Evolutionary conservation across 2,888 invertebrate genomes (phyloP).

Genomic region (Gortyna flavago): DNA sequence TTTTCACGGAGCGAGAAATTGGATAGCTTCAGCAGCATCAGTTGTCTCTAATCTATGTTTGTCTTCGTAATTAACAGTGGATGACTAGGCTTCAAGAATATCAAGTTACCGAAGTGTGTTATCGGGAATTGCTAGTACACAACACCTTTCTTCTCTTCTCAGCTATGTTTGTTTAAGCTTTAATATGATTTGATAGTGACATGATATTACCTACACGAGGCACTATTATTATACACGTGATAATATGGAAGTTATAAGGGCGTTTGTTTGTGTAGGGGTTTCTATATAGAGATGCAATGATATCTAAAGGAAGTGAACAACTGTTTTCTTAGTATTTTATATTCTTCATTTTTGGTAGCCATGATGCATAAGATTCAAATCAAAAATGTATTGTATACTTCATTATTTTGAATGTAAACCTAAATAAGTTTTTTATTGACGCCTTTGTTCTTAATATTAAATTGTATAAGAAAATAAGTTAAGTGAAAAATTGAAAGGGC

Average conservation of each 20-base stretch:
- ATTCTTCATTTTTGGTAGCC: conserved; percentile 6
- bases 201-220: conserved; percentile 62
- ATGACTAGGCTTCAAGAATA: conserved; percentile 81
- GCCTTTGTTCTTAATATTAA: conserved; percentile 52
- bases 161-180: conserved; percentile 70
- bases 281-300: conserved; percentile 1
- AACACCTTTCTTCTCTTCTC: conserved; percentile 72
- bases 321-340: conserved; percentile 12
- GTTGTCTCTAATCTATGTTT: conserved; percentile 78
- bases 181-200: conserved; percentile 76
- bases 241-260: conserved; percentile 21
- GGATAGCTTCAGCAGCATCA: conserved; percentile 76
- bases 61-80: conserved; percentile 80
- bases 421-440: conserved; percentile 44
- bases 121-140: conserved; percentile 73
- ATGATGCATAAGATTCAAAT: conserved; percentile 17
- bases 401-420: neutral
- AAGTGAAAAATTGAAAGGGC: conserved; percentile 50
- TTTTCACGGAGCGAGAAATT: conserved; percentile 72
- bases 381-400: neutral
- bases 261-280: conserved; percentile 34
- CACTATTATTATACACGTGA: conserved; percentile 29
- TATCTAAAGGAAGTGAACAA: conserved; percentile 23
- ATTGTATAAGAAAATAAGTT: conserved; percentile 46
- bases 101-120: conserved; percentile 79